Percentiles rank a stretch among this genome's conserved stretches.
phyloP scores from a whole-genome alignment of 2,888 invertebrate genomes.

The Drosophila infuscata region DNA sequence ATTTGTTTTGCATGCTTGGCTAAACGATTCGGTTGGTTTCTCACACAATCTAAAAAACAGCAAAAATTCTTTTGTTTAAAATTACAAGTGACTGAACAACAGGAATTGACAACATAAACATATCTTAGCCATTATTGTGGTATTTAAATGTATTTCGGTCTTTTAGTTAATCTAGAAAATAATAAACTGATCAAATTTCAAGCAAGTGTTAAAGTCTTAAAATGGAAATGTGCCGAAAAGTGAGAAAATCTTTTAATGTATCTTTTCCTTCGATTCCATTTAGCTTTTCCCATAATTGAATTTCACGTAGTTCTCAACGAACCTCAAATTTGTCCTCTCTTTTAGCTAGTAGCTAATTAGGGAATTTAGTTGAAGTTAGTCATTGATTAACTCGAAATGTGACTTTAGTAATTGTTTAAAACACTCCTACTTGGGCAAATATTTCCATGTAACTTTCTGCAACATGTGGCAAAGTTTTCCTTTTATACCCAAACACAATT shows the following conservation, averaged over 20 bases:
- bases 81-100: conserved; percentile 4
- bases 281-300: neutral
- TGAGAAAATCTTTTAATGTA: too few relatives aligned
- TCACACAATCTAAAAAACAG: conserved; percentile 25
- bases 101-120: neutral
- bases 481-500: neutral
- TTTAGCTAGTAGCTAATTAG: neutral
- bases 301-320: too few relatives aligned
- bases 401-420: neutral
- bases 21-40: conserved; percentile 37
- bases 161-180: neutral
- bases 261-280: neutral
- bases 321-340: neutral
- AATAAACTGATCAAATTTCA: neutral
- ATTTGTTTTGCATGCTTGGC: conserved; percentile 49
- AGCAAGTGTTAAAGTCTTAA: neutral
- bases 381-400: neutral
- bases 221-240: too few relatives aligned
- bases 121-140: conserved; percentile 1
- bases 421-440: neutral
- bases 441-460: neutral
- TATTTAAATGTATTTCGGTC: neutral
- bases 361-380: neutral
- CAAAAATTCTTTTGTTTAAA: conserved; percentile 42
- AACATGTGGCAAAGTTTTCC: neutral